Evolutionary conservation across 2,888 invertebrate species (phyloP).

Genomic region (Dolomedes plantarius): DNA sequence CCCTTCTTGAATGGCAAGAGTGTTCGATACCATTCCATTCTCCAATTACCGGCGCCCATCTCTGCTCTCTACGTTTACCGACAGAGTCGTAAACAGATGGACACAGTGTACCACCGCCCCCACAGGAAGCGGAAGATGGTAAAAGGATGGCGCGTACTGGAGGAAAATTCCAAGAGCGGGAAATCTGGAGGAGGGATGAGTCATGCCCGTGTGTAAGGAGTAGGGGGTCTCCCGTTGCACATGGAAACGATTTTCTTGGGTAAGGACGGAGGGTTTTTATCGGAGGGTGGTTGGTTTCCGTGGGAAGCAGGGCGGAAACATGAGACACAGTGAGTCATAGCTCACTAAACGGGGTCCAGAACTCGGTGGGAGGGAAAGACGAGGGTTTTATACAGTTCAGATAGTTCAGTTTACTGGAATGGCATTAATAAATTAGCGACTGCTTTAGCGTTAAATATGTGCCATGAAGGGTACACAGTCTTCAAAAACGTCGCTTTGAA

Average conservation of each 20-base stretch:
- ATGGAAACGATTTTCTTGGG: neutral
- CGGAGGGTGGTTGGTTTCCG: conserved; percentile 15
- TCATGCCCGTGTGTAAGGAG: conserved; percentile 19
- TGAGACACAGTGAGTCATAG: conserved; percentile 31
- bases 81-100: neutral
- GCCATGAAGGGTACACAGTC: too few relatives aligned
- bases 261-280: neutral
- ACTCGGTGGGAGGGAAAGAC: too few relatives aligned
- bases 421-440: too few relatives aligned
- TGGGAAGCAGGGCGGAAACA: conserved; percentile 17
- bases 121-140: conserved; percentile 11
- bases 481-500: too few relatives aligned
- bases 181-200: conserved; percentile 17
- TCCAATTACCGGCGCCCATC: neutral
- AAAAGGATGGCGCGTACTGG: neutral
- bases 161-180: conserved; percentile 33
- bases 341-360: neutral
- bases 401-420: too few relatives aligned
- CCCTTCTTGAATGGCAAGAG: too few relatives aligned
- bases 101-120: neutral
- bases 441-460: too few relatives aligned
- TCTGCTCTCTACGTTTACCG: neutral
- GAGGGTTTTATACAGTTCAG: too few relatives aligned
- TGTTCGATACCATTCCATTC: too few relatives aligned
- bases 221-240: neutral